Evolutionary conservation across 64 coral and sea anemone genomes (phyloP).

Genomic region (Platygyra sinensis): DNA sequence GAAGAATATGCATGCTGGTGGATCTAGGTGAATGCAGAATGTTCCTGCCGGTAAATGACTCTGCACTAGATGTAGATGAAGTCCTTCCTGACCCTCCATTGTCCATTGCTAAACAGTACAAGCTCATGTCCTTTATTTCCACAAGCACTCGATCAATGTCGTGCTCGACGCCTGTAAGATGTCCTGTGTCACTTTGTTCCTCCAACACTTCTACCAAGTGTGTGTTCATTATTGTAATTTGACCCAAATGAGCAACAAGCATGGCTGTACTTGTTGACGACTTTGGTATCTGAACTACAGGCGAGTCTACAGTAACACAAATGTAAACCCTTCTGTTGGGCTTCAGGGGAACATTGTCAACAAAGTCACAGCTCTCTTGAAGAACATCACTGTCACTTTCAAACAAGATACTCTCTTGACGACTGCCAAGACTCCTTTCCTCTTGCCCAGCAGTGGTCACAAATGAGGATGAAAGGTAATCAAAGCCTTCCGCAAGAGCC

Average conservation of each 20-base stretch:
- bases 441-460: conserved; percentile 44
- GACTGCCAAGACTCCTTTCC: conserved; percentile 51
- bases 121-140: conserved; percentile 95
- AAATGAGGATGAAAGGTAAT: conserved; percentile 95
- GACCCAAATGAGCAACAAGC: conserved; percentile 88
- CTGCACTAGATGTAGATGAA: conserved; percentile 43
- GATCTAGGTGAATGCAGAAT: conserved; percentile 57
- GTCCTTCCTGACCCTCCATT: conserved; percentile 11
- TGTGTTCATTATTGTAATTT: conserved; percentile 87
- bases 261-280: conserved; percentile 72
- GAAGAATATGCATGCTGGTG: conserved; percentile 77
- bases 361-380: conserved; percentile 66
- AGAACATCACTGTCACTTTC: conserved; percentile 60
- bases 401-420: conserved; percentile 62
- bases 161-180: conserved; percentile 37
- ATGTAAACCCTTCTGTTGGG: conserved; percentile 72
- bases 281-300: conserved; percentile 80
- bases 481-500: conserved; percentile 81
- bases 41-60: conserved; percentile 61
- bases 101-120: conserved; percentile 68
- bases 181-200: conserved; percentile 34
- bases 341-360: conserved; percentile 37
- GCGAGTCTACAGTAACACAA: conserved; percentile 81
- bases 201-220: conserved; percentile 79
- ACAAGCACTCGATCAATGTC: conserved; percentile 88